Conservation (phyloP, 1,140 invertebrate genomes). For the Aphaenogaster floridana region DNA sequence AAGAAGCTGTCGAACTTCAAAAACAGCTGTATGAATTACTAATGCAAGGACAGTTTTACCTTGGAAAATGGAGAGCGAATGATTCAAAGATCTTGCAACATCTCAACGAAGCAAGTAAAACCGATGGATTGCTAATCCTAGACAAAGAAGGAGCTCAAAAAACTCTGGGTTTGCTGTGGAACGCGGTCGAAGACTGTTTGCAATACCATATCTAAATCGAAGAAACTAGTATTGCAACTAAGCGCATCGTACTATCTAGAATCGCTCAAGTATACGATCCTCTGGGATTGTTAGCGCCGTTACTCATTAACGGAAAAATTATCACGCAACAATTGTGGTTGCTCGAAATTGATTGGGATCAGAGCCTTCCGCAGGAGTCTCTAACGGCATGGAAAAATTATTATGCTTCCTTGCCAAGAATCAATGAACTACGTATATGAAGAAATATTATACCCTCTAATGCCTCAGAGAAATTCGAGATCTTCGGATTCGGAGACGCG, state of each 20-base stretch:
- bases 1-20: neutral
- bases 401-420: neutral
- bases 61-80: neutral
- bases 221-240: neutral
- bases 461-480: neutral
- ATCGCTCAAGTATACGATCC: constrained; percentile 28
- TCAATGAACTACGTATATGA: neutral
- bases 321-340: constrained; percentile 7
- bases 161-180: neutral
- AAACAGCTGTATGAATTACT: neutral
- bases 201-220: neutral
- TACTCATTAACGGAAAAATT: neutral
- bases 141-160: neutral
- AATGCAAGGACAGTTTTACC: neutral
- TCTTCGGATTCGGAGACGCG: neutral
- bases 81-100: neutral
- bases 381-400: neutral
- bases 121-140: neutral
- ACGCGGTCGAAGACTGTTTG: neutral
- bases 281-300: constrained; percentile 1
- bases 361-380: neutral
- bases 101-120: neutral
- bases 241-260: neutral
- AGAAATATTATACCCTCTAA: neutral
- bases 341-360: neutral